Conservation (phyloP, 2,888 invertebrate species). For the Dolichopus griseipennis region DNA sequence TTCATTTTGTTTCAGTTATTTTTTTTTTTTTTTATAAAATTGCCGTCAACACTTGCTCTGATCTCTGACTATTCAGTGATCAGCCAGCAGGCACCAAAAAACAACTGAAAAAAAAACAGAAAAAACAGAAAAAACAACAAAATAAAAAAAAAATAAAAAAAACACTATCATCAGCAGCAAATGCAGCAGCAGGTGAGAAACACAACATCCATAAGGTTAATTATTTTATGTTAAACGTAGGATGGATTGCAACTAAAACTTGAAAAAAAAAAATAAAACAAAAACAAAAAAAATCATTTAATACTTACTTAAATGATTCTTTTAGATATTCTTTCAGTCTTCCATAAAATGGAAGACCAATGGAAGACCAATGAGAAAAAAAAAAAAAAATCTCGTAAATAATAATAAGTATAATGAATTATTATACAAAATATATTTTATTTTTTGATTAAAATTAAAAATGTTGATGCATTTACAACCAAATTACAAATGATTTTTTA, state of each 20-base stretch:
- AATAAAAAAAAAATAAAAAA: not conserved
- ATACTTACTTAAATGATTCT: no score
- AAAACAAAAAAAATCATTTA: not conserved
- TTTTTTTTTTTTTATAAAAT: not conserved
- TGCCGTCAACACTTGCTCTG: slow-evolving; percentile 6
- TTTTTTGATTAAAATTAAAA: no score
- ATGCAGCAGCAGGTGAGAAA: slow-evolving; percentile 4
- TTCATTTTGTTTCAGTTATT: no score
- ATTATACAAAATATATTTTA: no score
- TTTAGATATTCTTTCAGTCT: no score
- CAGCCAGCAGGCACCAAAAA: slow-evolving; percentile 1
- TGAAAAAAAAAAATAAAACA: not conserved
- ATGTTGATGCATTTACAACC: no score
- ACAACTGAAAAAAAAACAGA: no score
- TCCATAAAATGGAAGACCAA: no score
- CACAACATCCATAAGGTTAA: not conserved
- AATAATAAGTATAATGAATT: no score
- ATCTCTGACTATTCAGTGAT: not conserved
- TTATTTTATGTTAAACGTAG: slow-evolving; percentile 3
- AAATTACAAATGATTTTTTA: no score
- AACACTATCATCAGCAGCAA: not conserved
- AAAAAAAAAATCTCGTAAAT: no score
- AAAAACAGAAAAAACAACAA: not conserved
- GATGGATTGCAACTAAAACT: not conserved
- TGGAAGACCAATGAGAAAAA: no score